A percentile compares a stretch with the other conserved stretches of the same genome.
phyloP scores from a whole-genome alignment of 1,140 invertebrate genomes.

The Antheraea pernyi region DNA sequence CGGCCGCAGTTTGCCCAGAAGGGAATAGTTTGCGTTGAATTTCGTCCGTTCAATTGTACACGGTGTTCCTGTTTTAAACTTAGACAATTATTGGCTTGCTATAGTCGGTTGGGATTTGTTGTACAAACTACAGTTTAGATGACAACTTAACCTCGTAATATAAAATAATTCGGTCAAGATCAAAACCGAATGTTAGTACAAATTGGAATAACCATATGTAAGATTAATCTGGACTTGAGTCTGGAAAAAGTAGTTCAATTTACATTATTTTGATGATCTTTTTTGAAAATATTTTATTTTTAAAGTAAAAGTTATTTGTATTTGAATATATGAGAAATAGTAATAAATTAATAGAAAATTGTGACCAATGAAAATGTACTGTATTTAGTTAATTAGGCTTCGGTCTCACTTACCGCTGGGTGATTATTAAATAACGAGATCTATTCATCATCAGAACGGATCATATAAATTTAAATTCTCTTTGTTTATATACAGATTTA shows the following conservation, averaged over 20 bases:
- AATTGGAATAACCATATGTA: too few relatives aligned
- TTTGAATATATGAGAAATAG: conserved; percentile 14
- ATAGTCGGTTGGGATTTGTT: background rate
- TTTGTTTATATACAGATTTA: too few relatives aligned
- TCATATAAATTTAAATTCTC: too few relatives aligned
- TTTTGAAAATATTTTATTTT: too few relatives aligned
- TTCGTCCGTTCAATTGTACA: conserved; percentile 11
- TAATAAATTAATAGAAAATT: conserved; percentile 28
- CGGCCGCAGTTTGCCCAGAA: conserved; percentile 15
- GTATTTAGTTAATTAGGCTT: background rate
- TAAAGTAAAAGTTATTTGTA: too few relatives aligned
- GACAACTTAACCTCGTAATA: background rate
- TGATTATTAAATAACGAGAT: too few relatives aligned
- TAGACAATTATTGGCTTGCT: conserved; percentile 6
- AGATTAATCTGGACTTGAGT: too few relatives aligned
- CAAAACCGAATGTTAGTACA: background rate
- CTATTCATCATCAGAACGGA: too few relatives aligned
- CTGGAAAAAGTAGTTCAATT: too few relatives aligned
- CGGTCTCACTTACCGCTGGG: too few relatives aligned
- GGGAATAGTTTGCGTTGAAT: conserved; percentile 18
- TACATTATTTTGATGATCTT: too few relatives aligned
- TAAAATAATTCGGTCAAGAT: background rate
- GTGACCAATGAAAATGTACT: conserved; percentile 12
- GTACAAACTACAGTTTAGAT: background rate
- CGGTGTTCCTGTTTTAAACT: background rate